Evolutionary conservation across 2,113 vertebrate genomes (phyloP), one percentile per base, ranked within the genome.

Genomic region (Astatotilapia flaviijosephi): DNA sequence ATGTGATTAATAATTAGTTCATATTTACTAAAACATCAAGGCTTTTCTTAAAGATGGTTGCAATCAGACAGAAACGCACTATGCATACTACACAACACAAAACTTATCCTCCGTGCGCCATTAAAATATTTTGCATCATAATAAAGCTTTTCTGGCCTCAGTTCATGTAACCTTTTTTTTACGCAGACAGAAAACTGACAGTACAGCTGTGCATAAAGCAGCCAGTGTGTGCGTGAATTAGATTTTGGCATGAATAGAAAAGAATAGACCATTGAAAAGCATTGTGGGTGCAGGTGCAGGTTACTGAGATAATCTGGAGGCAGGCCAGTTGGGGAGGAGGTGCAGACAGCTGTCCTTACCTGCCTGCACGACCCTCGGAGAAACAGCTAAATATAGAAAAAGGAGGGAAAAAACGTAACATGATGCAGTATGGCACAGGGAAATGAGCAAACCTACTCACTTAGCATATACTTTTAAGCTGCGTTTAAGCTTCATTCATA

Each of bases 281-380:
- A 94, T 94, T 94, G 95, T 93, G 87, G 87, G 89, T 94, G 91
- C 93, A 96, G 94, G 94, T 95, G 95, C 93, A 86, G 75, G 85
- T 89, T 92, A 60, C 70, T 35, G 91, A 90, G 86, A 93, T 90
- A 87, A 93, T 92, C 91, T 94, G 94, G 93, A 94, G 77, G 54
- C 42, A 73, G 82, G 92, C 91, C 93, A 92, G 85, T 77, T 58
- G 53, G 15, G 82, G 89, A 89, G 90, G 90, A 88, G 88, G 87
- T 62, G 86, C 83, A 86, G 79, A 88, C 92, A 84, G 91, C 91
- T 83, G 86, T 88, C 92, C 31, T 93, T 90, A 93, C 93, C 93
- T 92, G 82, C 88, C 90, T 84, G 62, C 82, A 53, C 53, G 9
- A 85, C 82, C 84, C 83, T 87, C 80, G 14, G 83, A 87, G 86